Evolutionary conservation across 2,797 vertebrate genomes (phyloP), one percentile per base, ranked within the genome.

Genomic region (Oreochromis mossambicus): DNA sequence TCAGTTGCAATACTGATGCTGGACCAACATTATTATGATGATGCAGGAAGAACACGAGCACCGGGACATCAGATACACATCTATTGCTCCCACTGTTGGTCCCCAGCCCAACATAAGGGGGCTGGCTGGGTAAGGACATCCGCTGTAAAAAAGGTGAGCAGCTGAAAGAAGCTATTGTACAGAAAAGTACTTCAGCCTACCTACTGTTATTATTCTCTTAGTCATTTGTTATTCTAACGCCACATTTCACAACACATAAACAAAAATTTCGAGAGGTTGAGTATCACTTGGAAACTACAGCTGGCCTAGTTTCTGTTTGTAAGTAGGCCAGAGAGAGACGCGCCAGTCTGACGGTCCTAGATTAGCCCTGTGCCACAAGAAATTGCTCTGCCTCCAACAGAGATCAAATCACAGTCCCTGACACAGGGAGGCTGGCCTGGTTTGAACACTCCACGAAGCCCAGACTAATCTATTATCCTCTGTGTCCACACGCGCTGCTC

Each of bases 291-390:
- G 83, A 92, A 90, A 87, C 88, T 86, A 77, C 89, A 87, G 79
- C 79, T 92, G 94, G 88, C 94, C 95, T 94, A 94, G 90, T 94
- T 95, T 94, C 86, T 88, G 88, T 86, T 85, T 87, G 58, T 86
- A 95, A 94, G 93, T 95, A 95, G 95, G 94, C 91, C 94, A 95
- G 54, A 73, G 90, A 77, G 91, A 92, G 84, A 89, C 70, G 54
- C 10, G 52, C 77, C 79, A 78, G 91, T 90, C 91, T 92, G 91
- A 89, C 56, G 79, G 82, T 81, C 91, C 75, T 87, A 91, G 92
- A 95, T 93, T 88, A 88, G 92, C 88, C 89, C 77, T 26, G 83
- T 43, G 87, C 84, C 88, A 38, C 82, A 76, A 90, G 90, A 92
- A 91, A 91, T 78, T 41, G 77, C 90, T 92, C 84, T 79, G 91